These are phyloP conservation scores for Amyelois transitella DNA, from an alignment of 1,140 invertebrate species.

Conservation along the genomic window DNA sequence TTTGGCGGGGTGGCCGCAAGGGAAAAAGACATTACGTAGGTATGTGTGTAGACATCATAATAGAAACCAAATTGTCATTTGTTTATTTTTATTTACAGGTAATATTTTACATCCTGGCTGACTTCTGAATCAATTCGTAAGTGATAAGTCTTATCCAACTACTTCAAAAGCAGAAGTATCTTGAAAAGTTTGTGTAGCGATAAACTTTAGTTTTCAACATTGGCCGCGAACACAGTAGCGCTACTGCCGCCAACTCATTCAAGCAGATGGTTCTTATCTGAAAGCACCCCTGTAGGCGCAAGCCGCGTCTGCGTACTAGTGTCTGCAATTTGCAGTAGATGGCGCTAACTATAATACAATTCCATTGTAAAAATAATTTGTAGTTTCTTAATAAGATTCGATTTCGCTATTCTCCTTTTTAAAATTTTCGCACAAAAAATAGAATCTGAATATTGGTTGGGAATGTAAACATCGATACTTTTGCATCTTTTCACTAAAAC, in stretches of 20 bases:
- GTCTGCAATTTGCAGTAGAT: neutral
- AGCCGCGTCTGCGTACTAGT: neutral
- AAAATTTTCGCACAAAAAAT: too few relatives aligned
- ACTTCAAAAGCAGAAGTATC: too few relatives aligned
- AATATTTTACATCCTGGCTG: neutral
- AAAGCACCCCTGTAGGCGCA: conserved; percentile 8
- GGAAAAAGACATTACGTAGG: too few relatives aligned
- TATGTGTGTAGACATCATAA: too few relatives aligned
- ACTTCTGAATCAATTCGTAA: neutral
- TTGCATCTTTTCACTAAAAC: too few relatives aligned
- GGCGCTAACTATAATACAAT: neutral
- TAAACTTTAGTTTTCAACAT: conserved; percentile 17
- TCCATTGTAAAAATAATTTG: too few relatives aligned
- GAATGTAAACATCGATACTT: too few relatives aligned
- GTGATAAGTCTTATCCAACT: neutral
- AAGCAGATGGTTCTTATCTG: conserved; percentile 23
- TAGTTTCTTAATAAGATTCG: too few relatives aligned
- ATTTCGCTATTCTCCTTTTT: too few relatives aligned
- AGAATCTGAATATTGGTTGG: too few relatives aligned
- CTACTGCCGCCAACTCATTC: conserved; percentile 11
- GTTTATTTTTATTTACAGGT: neutral
- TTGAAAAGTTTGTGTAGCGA: neutral
- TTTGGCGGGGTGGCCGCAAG: too few relatives aligned
- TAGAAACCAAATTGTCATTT: too few relatives aligned
- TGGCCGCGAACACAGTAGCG: conserved; percentile 11